These are phyloP conservation scores for Cebidichthys violaceus DNA, from an alignment of 2,113 vertebrate species.

Conservation along the genomic window DNA sequence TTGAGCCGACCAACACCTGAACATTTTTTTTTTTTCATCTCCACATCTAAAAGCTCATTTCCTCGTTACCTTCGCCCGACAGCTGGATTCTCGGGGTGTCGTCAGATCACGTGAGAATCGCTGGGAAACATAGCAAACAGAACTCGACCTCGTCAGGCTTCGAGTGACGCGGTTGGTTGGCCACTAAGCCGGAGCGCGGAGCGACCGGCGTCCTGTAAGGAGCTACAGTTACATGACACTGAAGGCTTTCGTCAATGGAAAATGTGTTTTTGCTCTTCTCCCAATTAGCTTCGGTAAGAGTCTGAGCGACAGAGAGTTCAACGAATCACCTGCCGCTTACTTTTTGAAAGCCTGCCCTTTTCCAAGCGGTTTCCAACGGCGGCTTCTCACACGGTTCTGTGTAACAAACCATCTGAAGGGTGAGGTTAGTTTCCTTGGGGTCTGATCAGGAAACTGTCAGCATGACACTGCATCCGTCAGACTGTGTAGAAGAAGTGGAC, in stretches of 20 bases:
- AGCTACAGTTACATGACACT: not conserved
- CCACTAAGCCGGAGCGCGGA: not conserved
- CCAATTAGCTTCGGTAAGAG: not conserved
- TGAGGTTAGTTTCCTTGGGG: not conserved
- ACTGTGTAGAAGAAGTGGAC: not conserved
- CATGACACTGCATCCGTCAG: not conserved
- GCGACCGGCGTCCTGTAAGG: too few species aligned
- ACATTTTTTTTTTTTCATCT: not conserved
- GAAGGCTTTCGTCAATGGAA: not conserved
- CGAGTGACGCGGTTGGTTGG: too few species aligned
- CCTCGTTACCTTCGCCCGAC: not conserved
- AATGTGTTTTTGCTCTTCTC: not conserved
- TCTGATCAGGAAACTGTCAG: slow-evolving; percentile 9
- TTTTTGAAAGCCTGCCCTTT: not conserved
- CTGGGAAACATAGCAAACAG: too few species aligned
- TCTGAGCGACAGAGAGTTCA: not conserved
- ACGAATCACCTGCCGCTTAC: not conserved
- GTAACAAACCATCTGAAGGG: not conserved
- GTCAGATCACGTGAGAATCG: not conserved
- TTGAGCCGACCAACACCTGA: too few species aligned
- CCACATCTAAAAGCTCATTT: not conserved
- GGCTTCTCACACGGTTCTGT: not conserved
- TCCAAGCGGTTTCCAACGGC: too few species aligned
- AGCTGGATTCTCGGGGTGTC: not conserved
- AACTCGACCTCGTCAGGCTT: too few species aligned